Percentiles rank a stretch among this genome's conserved stretches.
These are phyloP conservation scores for Callopanchax toddi DNA, from an alignment of 2,113 vertebrate species.

Conservation along the genomic window DNA sequence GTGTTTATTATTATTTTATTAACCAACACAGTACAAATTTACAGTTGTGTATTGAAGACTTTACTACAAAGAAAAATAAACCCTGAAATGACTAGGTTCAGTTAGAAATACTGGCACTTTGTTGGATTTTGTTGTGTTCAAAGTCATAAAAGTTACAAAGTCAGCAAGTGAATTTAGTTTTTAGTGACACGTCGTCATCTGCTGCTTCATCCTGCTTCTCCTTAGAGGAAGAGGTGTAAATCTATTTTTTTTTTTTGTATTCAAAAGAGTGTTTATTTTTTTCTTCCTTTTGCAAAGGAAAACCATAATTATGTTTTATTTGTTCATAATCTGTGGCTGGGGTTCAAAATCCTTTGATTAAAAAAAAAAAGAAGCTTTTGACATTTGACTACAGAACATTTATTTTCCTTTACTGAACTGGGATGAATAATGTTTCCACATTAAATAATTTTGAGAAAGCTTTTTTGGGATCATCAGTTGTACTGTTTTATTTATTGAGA, in stretches of 20 bases:
- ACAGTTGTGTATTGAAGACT: too few species aligned
- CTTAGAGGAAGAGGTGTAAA: constrained; percentile 60
- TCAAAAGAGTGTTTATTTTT: constrained; percentile 7
- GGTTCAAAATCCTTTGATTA: constrained; percentile 31
- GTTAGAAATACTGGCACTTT: not conserved
- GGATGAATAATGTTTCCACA: constrained; percentile 53
- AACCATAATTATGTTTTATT: constrained; percentile 1
- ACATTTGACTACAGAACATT: not conserved
- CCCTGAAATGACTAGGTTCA: too few species aligned
- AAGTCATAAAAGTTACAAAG: not conserved
- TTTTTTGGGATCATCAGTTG: too few species aligned
- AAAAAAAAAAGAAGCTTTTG: constrained; percentile 26
- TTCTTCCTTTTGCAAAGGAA: constrained; percentile 44
- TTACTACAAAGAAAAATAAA: too few species aligned
- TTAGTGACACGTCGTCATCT: not conserved
- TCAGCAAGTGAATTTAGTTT: not conserved
- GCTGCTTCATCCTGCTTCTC: constrained; percentile 33
- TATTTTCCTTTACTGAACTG: constrained; percentile 52
- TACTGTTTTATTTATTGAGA: too few species aligned
- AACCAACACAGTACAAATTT: too few species aligned
- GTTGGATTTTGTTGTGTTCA: not conserved
- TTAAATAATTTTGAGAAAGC: constrained; percentile 48
- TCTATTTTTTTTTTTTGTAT: constrained; percentile 52
- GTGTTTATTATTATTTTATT: not conserved
- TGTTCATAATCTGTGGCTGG: constrained; percentile 27